Evolutionary conservation across 2,888 invertebrate genomes (phyloP).

Genomic region (Brenthis ino): DNA sequence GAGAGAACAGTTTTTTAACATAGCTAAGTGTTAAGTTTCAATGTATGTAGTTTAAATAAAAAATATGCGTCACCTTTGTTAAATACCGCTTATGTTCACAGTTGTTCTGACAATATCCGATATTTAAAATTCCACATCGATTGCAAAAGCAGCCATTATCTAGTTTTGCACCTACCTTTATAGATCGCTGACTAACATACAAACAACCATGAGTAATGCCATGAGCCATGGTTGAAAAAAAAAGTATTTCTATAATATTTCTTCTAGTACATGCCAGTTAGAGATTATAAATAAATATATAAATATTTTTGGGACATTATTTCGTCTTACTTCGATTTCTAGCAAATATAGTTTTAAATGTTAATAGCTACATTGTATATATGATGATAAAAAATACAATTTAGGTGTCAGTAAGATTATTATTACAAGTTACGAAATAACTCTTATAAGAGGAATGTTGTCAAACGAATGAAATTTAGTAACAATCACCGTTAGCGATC

Average conservation of each 20-base stretch:
- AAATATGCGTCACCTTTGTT: constrained; percentile 6
- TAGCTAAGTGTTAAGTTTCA: too few species aligned
- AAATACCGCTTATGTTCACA: neutral
- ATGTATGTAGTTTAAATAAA: neutral
- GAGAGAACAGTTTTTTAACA: too few species aligned
- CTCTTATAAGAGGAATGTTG: neutral
- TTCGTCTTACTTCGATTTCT: too few species aligned
- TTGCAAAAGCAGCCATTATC: constrained; percentile 10
- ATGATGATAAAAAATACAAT: too few species aligned
- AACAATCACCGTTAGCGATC: constrained; percentile 39
- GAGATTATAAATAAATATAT: neutral
- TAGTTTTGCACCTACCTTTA: constrained; percentile 16
- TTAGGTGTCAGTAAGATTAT: too few species aligned
- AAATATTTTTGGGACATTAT: too few species aligned
- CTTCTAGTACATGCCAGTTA: neutral
- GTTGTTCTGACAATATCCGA: constrained; percentile 14
- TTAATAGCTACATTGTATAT: too few species aligned
- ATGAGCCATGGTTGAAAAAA: constrained; percentile 13
- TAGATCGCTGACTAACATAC: constrained; percentile 30
- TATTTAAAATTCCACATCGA: constrained; percentile 22
- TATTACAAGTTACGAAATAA: neutral
- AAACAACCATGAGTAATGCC: constrained; percentile 27
- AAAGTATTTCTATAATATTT: neutral
- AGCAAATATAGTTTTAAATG: too few species aligned
- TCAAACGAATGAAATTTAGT: constrained; percentile 27